Percentiles rank a stretch among this genome's conserved stretches.
These are phyloP conservation scores for Callithrix jacchus DNA, from an alignment of 2,113 vertebrate species.

Conservation along the genomic window DNA sequence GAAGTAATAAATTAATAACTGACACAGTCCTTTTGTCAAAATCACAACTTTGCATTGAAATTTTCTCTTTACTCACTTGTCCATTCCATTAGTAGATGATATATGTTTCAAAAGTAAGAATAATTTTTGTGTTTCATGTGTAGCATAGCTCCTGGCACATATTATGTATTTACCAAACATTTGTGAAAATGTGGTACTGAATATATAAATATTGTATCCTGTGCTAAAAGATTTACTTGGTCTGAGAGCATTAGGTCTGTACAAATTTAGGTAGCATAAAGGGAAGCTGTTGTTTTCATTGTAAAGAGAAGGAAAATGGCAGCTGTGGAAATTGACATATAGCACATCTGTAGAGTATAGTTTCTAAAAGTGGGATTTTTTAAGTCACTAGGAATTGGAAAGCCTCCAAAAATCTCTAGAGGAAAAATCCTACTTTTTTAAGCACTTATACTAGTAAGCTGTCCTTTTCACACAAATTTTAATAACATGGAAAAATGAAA, in stretches of 20 bases:
- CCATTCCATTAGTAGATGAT: background rate
- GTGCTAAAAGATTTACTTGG: background rate
- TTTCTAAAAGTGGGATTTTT: background rate
- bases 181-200: background rate
- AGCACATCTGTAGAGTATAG: background rate
- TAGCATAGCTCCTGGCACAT: background rate
- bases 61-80: background rate
- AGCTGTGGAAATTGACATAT: too few species aligned
- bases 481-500: background rate
- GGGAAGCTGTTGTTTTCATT: background rate
- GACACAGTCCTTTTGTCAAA: background rate
- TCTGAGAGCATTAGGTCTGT: background rate
- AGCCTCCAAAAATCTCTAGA: background rate
- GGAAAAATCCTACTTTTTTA: background rate
- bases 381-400: background rate
- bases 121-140: background rate
- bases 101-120: slow-evolving; percentile 30
- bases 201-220: background rate
- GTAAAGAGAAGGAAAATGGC: background rate
- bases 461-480: background rate
- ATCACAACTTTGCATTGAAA: background rate
- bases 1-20: slow-evolving; percentile 2
- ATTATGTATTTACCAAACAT: slow-evolving; percentile 20
- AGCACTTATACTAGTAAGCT: background rate
- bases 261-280: background rate